A percentile compares a stretch with the other conserved stretches of the same genome.
Conservation (phyloP, 2,113 vertebrate species). For the Casuarius casuarius region DNA sequence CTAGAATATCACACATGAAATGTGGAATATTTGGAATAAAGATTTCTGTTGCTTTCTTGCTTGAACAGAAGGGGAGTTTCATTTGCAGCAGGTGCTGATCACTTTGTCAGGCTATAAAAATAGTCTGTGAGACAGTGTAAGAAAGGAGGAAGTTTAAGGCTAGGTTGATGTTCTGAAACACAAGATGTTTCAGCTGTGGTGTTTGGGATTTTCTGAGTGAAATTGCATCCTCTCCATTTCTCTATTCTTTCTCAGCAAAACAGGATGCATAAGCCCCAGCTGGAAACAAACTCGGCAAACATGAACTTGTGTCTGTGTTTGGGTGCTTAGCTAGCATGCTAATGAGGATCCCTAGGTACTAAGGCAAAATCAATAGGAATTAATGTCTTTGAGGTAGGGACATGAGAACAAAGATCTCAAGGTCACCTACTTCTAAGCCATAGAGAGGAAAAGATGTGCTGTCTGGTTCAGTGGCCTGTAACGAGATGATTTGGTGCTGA, state of each 20-base stretch:
- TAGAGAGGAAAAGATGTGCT: not conserved
- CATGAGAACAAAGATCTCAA: not conserved
- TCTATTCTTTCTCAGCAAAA: not conserved
- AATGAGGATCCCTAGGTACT: not conserved
- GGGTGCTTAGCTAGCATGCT: not conserved
- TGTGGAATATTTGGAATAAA: not conserved
- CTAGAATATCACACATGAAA: not conserved
- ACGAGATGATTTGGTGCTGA: not conserved
- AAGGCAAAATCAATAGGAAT: not conserved
- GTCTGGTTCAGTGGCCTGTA: not conserved
- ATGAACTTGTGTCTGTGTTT: not conserved
- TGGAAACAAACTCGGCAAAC: not conserved
- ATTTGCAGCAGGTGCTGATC: not conserved
- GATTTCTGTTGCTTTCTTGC: not conserved
- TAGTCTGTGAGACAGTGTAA: not conserved
- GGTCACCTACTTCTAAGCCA: not conserved
- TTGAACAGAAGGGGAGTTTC: not conserved
- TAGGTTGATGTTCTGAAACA: not conserved
- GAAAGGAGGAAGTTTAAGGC: not conserved
- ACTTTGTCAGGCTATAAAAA: not conserved
- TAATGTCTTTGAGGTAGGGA: not conserved
- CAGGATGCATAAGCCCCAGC: not conserved
- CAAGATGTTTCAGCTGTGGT: not conserved
- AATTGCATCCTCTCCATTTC: fast-evolving
- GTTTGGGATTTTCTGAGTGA: not conserved